These are phyloP conservation scores for Drosophila nr. perissopoda DNA, from an alignment of 2,888 invertebrate species.

Conservation along the genomic window DNA sequence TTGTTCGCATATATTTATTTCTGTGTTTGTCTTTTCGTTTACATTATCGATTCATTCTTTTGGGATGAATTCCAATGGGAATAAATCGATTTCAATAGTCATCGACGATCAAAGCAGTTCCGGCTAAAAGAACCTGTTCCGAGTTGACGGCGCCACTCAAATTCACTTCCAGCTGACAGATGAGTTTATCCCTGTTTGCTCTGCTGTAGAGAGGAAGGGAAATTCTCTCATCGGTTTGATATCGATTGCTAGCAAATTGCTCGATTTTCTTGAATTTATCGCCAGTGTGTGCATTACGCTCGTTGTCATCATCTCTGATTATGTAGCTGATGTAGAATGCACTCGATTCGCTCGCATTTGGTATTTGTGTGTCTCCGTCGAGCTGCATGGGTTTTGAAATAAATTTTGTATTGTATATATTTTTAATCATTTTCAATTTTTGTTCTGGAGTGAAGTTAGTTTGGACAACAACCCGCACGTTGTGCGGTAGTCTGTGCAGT, in stretches of 20 bases:
- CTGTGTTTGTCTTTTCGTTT: conserved; percentile 10
- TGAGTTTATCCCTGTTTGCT: conserved; percentile 74
- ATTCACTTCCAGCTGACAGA: conserved; percentile 80
- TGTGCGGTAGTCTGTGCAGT: conserved; percentile 6
- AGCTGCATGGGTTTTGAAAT: conserved; percentile 36
- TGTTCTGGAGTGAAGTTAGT: neutral
- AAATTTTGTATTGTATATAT: neutral
- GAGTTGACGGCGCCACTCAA: conserved; percentile 61
- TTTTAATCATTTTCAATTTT: neutral
- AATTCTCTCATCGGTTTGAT: conserved; percentile 21
- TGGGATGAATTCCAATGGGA: conserved; percentile 35
- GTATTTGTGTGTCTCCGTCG: conserved; percentile 55
- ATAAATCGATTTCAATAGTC: conserved; percentile 66
- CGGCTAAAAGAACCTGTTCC: conserved; percentile 81
- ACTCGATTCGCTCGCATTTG: conserved; percentile 37
- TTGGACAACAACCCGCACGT: conserved; percentile 13
- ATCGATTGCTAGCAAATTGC: conserved; percentile 49
- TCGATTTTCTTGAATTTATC: conserved; percentile 45
- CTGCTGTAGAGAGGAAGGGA: conserved; percentile 82
- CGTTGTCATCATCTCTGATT: conserved; percentile 25
- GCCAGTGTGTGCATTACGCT: neutral
- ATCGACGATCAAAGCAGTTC: conserved; percentile 82
- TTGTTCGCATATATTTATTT: conserved; percentile 15
- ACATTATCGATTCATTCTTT: conserved; percentile 15
- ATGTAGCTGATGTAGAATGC: conserved; percentile 50